These are phyloP conservation scores for Chalcosyrphus nemorum DNA, from an alignment of 2,888 invertebrate genomes.

Conservation along the genomic window DNA sequence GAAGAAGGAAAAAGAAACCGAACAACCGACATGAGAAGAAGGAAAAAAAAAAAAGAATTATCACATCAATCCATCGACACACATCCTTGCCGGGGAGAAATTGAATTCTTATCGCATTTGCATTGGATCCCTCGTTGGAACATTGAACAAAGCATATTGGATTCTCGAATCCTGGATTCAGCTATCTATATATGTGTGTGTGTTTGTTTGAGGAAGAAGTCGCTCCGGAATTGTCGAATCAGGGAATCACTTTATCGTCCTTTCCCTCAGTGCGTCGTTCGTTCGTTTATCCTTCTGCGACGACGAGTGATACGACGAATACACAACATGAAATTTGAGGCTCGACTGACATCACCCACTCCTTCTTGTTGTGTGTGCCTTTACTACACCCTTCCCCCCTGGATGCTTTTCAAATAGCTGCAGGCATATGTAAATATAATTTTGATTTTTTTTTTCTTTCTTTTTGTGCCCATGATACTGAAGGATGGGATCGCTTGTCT, in stretches of 20 bases:
- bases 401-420: slow-evolving; percentile 21
- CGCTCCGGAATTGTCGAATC: slow-evolving; percentile 19
- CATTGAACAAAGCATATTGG: slow-evolving; percentile 43
- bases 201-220: slow-evolving; percentile 1
- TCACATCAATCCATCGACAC: slow-evolving; percentile 43
- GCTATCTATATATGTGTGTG: slow-evolving; percentile 3
- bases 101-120: slow-evolving; percentile 62
- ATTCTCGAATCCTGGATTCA: slow-evolving; percentile 12
- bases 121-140: slow-evolving; percentile 22
- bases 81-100: slow-evolving; percentile 44
- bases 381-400: slow-evolving; percentile 2
- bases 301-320: slow-evolving; percentile 9
- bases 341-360: slow-evolving; percentile 11
- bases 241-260: slow-evolving; percentile 43
- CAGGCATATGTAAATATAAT: slow-evolving; percentile 60
- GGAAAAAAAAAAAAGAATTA: not conserved
- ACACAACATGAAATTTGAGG: slow-evolving; percentile 6
- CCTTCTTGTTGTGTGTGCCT: not conserved
- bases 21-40: not conserved
- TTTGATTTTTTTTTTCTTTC: slow-evolving; percentile 24
- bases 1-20: not conserved
- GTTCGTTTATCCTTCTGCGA: slow-evolving; percentile 1
- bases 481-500: slow-evolving; percentile 9
- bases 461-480: not conserved
- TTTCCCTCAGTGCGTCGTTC: not conserved